Conservation (phyloP, 2,888 invertebrate genomes). For the Cheilosia vulpina region DNA sequence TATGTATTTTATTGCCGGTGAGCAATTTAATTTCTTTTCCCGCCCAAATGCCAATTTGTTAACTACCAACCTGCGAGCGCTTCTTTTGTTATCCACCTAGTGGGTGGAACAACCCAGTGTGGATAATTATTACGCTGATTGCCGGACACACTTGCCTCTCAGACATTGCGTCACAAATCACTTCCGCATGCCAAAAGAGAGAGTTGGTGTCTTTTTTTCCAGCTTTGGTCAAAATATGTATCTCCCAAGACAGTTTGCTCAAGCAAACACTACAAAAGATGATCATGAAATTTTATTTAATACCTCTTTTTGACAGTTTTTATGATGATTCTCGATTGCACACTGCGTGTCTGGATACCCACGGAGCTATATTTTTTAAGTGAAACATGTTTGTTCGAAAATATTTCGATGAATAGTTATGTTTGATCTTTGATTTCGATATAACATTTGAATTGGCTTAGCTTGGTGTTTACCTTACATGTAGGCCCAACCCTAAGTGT, state of each 20-base stretch:
- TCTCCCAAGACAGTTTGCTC: not conserved
- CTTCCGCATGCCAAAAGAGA: constrained; percentile 13
- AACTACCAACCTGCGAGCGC: not conserved
- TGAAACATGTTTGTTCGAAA: constrained; percentile 57
- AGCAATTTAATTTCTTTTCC: constrained; percentile 7
- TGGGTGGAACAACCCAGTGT: constrained; percentile 11
- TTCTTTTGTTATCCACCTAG: constrained; percentile 15
- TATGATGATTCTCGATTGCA: constrained; percentile 14
- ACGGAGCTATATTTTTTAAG: not conserved
- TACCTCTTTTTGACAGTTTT: not conserved
- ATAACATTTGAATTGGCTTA: constrained; percentile 42
- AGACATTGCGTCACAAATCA: not conserved
- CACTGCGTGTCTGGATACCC: not conserved
- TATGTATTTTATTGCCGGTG: not conserved
- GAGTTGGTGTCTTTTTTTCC: not conserved
- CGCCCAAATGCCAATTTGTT: not conserved
- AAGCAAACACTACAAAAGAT: not conserved
- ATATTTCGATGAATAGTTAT: constrained; percentile 12
- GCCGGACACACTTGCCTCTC: not conserved
- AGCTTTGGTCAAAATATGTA: not conserved
- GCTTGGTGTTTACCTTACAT: constrained; percentile 49
- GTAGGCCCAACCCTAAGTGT: constrained; percentile 30
- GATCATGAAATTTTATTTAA: constrained; percentile 13
- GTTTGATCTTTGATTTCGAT: constrained; percentile 47
- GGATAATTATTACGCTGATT: not conserved